Evolutionary conservation across 1,140 invertebrate species (phyloP).

Genomic region (Ostrea edulis): DNA sequence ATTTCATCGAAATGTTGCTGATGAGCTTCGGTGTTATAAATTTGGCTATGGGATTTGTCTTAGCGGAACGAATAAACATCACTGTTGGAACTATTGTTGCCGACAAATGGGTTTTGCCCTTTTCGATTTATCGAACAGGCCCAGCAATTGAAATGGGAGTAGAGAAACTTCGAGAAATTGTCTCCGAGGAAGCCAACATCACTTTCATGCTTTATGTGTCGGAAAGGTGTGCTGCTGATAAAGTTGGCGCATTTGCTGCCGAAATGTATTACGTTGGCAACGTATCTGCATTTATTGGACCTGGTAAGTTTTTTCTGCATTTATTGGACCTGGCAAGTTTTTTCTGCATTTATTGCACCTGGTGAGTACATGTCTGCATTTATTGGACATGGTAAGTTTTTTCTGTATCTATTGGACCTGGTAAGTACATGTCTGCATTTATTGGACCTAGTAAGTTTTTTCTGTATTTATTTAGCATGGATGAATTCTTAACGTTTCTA

Average conservation of each 20-base stretch:
- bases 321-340: not conserved
- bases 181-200: not conserved
- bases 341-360: not conserved
- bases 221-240: constrained; percentile 28
- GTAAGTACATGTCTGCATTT: not conserved
- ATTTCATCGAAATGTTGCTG: not conserved
- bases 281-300: constrained; percentile 19
- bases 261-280: constrained; percentile 41
- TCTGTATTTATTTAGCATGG: not conserved
- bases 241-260: constrained; percentile 48
- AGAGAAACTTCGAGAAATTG: constrained; percentile 13
- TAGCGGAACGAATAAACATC: not conserved
- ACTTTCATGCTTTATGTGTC: not conserved
- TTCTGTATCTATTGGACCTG: not conserved
- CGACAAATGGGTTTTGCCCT: constrained; percentile 33
- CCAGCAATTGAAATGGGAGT: constrained; percentile 49
- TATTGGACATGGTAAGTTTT: not conserved
- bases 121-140: constrained; percentile 32
- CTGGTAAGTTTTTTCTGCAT: not conserved
- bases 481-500: too few species aligned
- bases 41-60: not conserved
- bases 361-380: constrained; percentile 41
- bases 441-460: not conserved
- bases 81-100: constrained; percentile 35
- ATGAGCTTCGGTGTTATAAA: not conserved